phyloP scores from a whole-genome alignment of 2,113 vertebrate species.

The Laterallus jamaicensis region DNA sequence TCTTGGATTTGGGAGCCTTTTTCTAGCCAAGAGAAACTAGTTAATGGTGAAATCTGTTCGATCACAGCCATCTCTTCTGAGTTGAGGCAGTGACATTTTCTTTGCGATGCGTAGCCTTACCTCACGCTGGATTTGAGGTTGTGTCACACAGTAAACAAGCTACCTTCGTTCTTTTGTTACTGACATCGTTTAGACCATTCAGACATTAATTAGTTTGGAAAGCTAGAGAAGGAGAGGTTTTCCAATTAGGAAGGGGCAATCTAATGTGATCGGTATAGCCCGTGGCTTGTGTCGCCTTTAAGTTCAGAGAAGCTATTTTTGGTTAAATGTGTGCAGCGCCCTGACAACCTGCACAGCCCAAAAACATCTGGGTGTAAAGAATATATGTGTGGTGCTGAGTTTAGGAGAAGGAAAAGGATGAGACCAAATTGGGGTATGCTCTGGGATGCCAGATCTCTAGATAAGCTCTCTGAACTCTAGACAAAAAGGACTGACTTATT shows the following conservation, averaged over 20 bases:
- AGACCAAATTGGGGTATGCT: neutral
- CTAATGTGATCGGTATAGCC: neutral
- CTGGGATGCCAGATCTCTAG: neutral
- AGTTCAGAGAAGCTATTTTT: neutral
- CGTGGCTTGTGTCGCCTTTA: neutral
- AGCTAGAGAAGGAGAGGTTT: neutral
- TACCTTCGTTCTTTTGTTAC: neutral
- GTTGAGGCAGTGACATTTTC: neutral
- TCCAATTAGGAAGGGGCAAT: neutral
- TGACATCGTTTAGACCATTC: neutral
- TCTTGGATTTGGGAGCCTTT: neutral
- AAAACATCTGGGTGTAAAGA: neutral
- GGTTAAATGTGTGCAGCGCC: neutral
- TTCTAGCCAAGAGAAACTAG: neutral
- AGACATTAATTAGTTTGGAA: slow-evolving; percentile 25
- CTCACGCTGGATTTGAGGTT: neutral
- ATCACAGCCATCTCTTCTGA: neutral
- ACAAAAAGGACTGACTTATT: neutral
- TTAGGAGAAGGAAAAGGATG: neutral
- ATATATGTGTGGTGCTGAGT: neutral
- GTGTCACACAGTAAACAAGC: slow-evolving; percentile 3
- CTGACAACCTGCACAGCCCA: neutral
- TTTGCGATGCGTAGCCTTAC: neutral
- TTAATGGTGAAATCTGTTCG: neutral
- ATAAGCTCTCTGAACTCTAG: neutral